phyloP scores from a whole-genome alignment of 2,888 invertebrate genomes.

The Leptinotarsa juncta region DNA sequence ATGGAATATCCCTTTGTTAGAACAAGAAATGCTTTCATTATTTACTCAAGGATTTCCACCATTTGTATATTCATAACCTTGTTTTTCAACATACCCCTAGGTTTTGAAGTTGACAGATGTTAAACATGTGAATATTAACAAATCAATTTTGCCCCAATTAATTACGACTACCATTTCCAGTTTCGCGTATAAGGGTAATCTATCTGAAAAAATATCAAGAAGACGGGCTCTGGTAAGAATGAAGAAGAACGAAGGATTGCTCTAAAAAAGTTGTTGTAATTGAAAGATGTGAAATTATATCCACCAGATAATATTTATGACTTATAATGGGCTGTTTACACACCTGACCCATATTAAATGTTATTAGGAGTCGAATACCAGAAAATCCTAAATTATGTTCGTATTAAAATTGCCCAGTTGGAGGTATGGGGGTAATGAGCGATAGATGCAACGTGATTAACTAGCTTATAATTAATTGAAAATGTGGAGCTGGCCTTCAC shows the following conservation, averaged over 20 bases:
- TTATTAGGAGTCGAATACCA: constrained; percentile 25
- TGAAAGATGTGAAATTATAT: constrained; percentile 6
- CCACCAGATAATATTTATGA: constrained; percentile 3
- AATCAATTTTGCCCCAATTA: constrained; percentile 8
- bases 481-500: background rate
- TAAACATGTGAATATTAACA: background rate
- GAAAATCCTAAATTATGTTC: constrained; percentile 24
- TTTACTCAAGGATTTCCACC: background rate
- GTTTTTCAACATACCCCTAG: background rate
- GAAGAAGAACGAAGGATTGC: constrained; percentile 19
- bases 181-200: constrained; percentile 30
- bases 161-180: background rate
- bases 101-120: constrained; percentile 16
- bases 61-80: background rate
- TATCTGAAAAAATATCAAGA: constrained; percentile 20
- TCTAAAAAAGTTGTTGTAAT: constrained; percentile 18
- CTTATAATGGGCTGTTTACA: constrained; percentile 26
- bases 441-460: background rate
- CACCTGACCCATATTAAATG: constrained; percentile 35
- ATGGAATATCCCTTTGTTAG: no score
- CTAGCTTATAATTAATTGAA: background rate
- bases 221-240: constrained; percentile 13
- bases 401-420: background rate
- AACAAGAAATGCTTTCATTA: no score
- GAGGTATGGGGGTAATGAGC: constrained; percentile 2